Conservation (phyloP, 2,113 vertebrate species). For the Dicentrarchus labrax region DNA sequence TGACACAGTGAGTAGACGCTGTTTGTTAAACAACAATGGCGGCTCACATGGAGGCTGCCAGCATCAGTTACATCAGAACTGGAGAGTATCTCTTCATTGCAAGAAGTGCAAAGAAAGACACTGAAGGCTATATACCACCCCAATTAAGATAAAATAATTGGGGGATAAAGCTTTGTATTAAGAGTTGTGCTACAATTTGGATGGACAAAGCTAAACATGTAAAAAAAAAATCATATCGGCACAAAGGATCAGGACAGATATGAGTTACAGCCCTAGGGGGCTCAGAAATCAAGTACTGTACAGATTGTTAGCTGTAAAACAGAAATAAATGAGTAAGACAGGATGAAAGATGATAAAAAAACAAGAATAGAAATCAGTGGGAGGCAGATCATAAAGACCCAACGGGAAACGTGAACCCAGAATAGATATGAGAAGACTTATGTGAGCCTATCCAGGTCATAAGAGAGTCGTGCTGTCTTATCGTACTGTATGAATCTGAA, state of each 20-base stretch:
- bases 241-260: neutral
- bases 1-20: too few species aligned
- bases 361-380: conserved; percentile 20
- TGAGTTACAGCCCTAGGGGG: neutral
- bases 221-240: neutral
- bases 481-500: neutral
- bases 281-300: neutral
- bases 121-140: too few species aligned
- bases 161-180: neutral
- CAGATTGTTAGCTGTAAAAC: too few species aligned
- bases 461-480: neutral
- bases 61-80: too few species aligned
- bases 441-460: conserved; percentile 2
- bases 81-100: too few species aligned
- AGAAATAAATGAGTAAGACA: neutral
- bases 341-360: conserved; percentile 7
- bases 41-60: too few species aligned
- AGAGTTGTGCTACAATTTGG: neutral
- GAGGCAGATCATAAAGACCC: conserved; percentile 10
- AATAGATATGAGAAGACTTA: neutral
- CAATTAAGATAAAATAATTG: neutral
- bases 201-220: neutral
- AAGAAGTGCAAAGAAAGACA: too few species aligned
- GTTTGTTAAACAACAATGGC: too few species aligned
- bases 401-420: neutral